Evolutionary conservation across 2,888 invertebrate species (phyloP).

Genomic region (Empis stercorea): DNA sequence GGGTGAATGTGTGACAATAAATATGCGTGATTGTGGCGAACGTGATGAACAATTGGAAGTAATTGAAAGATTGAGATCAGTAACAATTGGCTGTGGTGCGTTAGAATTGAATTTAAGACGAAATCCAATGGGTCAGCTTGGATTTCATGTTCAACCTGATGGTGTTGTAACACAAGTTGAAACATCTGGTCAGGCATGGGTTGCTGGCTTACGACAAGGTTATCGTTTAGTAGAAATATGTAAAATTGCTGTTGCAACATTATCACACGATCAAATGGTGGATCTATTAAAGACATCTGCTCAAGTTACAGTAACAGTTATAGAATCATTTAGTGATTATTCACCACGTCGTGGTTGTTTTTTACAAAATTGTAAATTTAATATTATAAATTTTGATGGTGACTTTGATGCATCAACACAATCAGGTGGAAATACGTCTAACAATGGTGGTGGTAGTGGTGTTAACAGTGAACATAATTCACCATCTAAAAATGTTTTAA

Average conservation of each 20-base stretch:
- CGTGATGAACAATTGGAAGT: constrained; percentile 60
- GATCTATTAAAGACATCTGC: constrained; percentile 81
- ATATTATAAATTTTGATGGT: constrained; percentile 46
- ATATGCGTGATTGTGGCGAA: constrained; percentile 58
- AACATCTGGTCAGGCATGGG: constrained; percentile 38
- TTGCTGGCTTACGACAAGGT: constrained; percentile 77
- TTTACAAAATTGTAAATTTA: constrained; percentile 49
- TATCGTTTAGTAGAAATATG: constrained; percentile 85
- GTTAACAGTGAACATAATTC: constrained; percentile 9
- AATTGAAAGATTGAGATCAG: constrained; percentile 59
- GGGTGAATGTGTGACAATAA: constrained; percentile 80
- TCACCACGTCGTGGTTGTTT: constrained; percentile 54
- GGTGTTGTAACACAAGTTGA: constrained; percentile 72
- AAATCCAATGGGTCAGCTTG: constrained; percentile 72
- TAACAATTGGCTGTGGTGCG: constrained; percentile 49
- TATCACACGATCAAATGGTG: constrained; percentile 86
- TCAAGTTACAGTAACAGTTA: constrained; percentile 71
- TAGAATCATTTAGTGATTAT: constrained; percentile 57
- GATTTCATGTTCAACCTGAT: constrained; percentile 83
- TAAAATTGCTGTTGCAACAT: constrained; percentile 75
- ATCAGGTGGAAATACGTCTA: constrained; percentile 9
- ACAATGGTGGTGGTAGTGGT: background rate
- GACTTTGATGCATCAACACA: constrained; percentile 43
- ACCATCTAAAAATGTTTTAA: constrained; percentile 14
- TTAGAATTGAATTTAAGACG: constrained; percentile 70